Evolutionary conservation across 2,797 vertebrate genomes (phyloP), one percentile per base, ranked within the genome.

Genomic region (Fratercula arctica): DNA sequence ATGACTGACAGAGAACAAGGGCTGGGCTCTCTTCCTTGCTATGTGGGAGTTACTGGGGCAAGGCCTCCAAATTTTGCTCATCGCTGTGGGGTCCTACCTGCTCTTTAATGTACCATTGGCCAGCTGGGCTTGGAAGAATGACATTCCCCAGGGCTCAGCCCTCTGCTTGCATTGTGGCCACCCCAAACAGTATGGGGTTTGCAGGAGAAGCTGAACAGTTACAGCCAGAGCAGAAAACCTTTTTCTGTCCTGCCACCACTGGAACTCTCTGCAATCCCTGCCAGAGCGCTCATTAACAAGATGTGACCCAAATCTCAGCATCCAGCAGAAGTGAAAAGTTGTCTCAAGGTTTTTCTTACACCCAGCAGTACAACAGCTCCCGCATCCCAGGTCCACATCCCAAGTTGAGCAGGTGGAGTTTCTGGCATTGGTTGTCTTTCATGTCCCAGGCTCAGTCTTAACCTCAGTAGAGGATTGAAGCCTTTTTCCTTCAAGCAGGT

Each of bases 21-120:
- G 2, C 7, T 0, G 0, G 4, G 13, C 2, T 51, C 23, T 33
- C 21, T 76, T 16, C 10, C 10, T 74, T 0, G 0, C 15, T 4
- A 3, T 33, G 16, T 61, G 31, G 20, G 43, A 59, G 5, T 43
- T 81, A 33, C 20, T 54, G 18, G 4, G 16, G 16, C 5, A 18
- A 50, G 17, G 5, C 41, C 7, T 54, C 51, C 16, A 74, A 50
- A 61, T 20, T 77, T 61, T 63, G 19, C 20, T 33, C 10, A 2
- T 57, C 14, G 11, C 50, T 7, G 7, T 64, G 45, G 25, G 8
- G 19, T 90, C 10, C 35, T 48, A 33, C 6, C 14, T 84, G 9
- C 24, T 50, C 26, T 46, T 63, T 35, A 74, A 50, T 17, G 12
- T 25, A 26, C 28, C 48, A 29, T 10, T 54, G 17, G 11, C 9